A percentile compares a stretch with the other conserved stretches of the same genome.
Conservation (phyloP, 35 echinoderm and acorn worm species). For the Ptychodera flava region DNA sequence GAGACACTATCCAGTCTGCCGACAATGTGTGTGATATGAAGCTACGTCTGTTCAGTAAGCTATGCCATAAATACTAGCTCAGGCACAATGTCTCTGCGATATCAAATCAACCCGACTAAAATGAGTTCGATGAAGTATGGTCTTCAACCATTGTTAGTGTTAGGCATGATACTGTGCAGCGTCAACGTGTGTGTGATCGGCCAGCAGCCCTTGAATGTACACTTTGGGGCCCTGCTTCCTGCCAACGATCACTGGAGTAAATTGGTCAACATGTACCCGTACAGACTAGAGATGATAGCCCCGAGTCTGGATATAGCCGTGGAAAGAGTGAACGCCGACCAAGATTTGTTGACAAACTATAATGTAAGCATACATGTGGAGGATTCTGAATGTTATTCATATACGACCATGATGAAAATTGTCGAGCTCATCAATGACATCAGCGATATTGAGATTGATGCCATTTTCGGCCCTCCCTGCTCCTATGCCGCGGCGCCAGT, state of each 20-base stretch:
- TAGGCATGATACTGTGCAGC: too few relatives aligned
- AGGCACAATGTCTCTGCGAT: too few relatives aligned
- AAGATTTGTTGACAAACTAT: not conserved
- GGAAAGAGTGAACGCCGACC: conserved; percentile 11
- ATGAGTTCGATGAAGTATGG: too few relatives aligned
- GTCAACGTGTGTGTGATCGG: too few relatives aligned
- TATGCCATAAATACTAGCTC: too few relatives aligned
- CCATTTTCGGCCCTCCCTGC: conserved; percentile 33
- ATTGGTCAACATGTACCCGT: conserved; percentile 30
- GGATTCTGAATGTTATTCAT: not conserved
- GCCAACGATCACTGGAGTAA: not conserved
- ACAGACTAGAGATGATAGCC: conserved; percentile 54
- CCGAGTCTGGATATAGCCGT: conserved; percentile 60
- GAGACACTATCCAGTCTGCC: too few relatives aligned
- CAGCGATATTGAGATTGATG: not conserved
- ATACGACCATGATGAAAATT: not conserved
- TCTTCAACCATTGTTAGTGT: too few relatives aligned
- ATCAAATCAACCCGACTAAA: too few relatives aligned
- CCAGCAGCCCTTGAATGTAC: too few relatives aligned
- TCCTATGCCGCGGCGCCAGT: conserved; percentile 26
- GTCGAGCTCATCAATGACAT: not conserved
- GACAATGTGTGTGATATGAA: too few relatives aligned
- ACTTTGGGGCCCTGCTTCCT: not conserved
- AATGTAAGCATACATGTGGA: too few relatives aligned
- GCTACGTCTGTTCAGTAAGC: too few relatives aligned